Conservation (phyloP, 2,113 vertebrate genomes). For the Nesoenas mayeri region DNA sequence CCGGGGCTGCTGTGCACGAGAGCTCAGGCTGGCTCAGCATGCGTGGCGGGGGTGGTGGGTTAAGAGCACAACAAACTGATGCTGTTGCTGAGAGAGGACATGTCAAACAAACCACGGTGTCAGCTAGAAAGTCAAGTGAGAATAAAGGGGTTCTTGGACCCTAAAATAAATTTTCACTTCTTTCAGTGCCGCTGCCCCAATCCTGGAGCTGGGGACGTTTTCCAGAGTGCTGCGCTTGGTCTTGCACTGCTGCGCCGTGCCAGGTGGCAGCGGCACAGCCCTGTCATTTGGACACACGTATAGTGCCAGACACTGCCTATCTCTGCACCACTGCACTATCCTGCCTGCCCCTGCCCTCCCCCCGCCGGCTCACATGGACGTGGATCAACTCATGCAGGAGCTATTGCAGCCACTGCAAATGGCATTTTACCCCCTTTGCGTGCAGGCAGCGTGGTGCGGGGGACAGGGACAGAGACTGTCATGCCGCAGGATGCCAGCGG, state of each 20-base stretch:
- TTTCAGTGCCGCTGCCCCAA: not conserved
- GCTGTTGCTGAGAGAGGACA: not conserved
- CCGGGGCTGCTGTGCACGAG: fast-evolving
- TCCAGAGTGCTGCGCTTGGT: not conserved
- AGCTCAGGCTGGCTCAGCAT: not conserved
- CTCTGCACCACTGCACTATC: not conserved
- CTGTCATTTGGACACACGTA: not conserved
- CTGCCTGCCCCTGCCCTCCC: too few species aligned
- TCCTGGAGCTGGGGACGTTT: not conserved
- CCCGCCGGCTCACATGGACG: fast-evolving
- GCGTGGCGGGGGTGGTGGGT: fast-evolving
- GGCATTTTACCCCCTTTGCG: not conserved
- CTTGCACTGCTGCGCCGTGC: not conserved
- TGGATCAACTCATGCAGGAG: not conserved
- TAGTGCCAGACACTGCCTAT: not conserved
- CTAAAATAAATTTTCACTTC: not conserved
- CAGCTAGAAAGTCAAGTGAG: not conserved
- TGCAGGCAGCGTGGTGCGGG: not conserved
- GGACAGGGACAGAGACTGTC: not conserved
- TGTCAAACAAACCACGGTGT: not conserved
- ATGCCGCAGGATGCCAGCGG: not conserved
- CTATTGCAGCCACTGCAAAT: not conserved
- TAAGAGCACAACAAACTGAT: not conserved
- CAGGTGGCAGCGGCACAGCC: not conserved
- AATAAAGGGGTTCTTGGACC: not conserved